Conservation (phyloP, 2,888 invertebrate species). For the Drosophila trichaetosa region DNA sequence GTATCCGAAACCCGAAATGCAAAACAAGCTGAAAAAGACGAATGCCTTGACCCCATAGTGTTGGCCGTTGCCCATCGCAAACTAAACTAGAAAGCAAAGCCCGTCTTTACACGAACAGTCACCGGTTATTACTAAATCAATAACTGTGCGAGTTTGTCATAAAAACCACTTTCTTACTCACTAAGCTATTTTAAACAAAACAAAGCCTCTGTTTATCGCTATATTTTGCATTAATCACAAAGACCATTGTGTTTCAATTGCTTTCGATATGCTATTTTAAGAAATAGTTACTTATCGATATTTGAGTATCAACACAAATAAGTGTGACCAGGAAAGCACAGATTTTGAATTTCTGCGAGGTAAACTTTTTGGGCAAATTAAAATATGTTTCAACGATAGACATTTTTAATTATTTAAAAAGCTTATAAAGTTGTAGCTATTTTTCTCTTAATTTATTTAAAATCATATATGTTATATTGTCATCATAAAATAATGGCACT, state of each 20-base stretch:
- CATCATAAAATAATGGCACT: neutral
- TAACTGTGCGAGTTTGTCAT: neutral
- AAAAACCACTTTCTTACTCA: slow-evolving; percentile 31
- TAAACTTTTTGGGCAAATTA: neutral
- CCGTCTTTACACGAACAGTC: neutral
- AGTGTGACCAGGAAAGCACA: slow-evolving; percentile 21
- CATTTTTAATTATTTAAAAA: neutral
- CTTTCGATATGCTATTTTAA: neutral
- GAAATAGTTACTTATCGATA: slow-evolving; percentile 26
- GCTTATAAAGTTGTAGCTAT: too few species aligned
- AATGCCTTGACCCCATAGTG: slow-evolving; percentile 31
- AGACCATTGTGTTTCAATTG: slow-evolving; percentile 33
- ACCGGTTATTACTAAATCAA: neutral
- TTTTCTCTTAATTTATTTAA: too few species aligned
- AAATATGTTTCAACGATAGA: neutral
- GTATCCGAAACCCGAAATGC: slow-evolving; percentile 14
- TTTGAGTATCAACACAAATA: neutral
- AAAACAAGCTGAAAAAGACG: slow-evolving; percentile 24
- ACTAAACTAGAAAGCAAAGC: slow-evolving; percentile 5
- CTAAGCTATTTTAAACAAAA: slow-evolving; percentile 43
- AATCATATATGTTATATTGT: too few species aligned
- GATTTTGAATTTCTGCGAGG: neutral
- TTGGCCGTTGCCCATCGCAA: slow-evolving; percentile 20
- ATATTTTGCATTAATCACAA: slow-evolving; percentile 25
- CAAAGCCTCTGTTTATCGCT: neutral